Conservation (phyloP, 1,140 invertebrate genomes). For the Leptopilina boulardi region DNA sequence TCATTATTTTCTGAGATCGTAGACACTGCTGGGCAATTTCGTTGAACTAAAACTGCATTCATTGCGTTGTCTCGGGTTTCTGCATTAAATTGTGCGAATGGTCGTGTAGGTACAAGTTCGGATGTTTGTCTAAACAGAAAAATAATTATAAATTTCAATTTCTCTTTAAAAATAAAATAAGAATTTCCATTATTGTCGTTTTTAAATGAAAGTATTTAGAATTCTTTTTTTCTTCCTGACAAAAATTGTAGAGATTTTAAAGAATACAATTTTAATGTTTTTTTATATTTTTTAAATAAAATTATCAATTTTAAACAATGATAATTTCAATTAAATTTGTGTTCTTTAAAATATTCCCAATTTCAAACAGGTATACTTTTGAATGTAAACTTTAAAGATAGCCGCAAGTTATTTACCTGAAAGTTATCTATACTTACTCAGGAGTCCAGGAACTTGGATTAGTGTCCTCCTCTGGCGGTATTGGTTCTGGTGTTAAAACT, state of each 20-base stretch:
- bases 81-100: constrained; percentile 55
- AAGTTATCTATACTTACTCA: constrained; percentile 48
- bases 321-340: too few relatives aligned
- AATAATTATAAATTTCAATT: constrained; percentile 25
- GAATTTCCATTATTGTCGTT: background rate
- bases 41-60: constrained; percentile 53
- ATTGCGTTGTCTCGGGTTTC: constrained; percentile 61
- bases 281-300: too few relatives aligned
- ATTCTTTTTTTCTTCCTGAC: too few relatives aligned
- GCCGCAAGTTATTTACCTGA: background rate
- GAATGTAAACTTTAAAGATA: background rate
- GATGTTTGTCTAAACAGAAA: constrained; percentile 56
- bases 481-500: constrained; percentile 39
- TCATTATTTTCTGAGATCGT: constrained; percentile 38
- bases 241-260: too few relatives aligned
- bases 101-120: constrained; percentile 51
- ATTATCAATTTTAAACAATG: too few relatives aligned
- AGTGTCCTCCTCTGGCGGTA: constrained; percentile 49
- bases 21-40: constrained; percentile 54
- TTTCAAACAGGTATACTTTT: too few relatives aligned
- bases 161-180: background rate
- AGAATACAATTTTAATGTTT: too few relatives aligned
- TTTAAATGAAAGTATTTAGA: background rate
- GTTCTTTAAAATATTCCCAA: too few relatives aligned
- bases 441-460: constrained; percentile 55